These are phyloP conservation scores for Drosophila lacteicornis DNA, from an alignment of 1,140 invertebrate genomes.

Conservation along the genomic window DNA sequence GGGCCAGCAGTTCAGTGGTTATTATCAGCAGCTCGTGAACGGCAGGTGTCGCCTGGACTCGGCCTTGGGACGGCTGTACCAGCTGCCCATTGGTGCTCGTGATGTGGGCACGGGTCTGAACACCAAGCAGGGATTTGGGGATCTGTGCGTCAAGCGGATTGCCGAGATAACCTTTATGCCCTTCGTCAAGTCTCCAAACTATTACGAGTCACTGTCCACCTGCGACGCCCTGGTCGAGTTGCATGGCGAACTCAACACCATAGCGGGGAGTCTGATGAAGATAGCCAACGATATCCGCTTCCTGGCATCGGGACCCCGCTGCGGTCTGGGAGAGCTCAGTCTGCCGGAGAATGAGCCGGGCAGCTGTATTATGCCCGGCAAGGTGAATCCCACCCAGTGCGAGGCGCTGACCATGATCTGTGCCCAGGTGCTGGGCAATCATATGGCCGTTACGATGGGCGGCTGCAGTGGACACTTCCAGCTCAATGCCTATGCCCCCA, in stretches of 20 bases:
- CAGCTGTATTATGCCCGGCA: slow-evolving; percentile 99
- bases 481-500: slow-evolving; percentile 99
- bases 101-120: slow-evolving; percentile 98
- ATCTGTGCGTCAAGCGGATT: slow-evolving; percentile 94
- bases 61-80: slow-evolving; percentile 92
- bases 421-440: slow-evolving; percentile 99
- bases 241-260: slow-evolving; percentile 95
- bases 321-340: slow-evolving; percentile 96
- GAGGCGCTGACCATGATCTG: slow-evolving; percentile 99
- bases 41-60: slow-evolving; percentile 93
- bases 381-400: slow-evolving; percentile 99
- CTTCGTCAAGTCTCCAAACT: slow-evolving; percentile 96
- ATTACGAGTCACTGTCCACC: slow-evolving; percentile 97
- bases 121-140: slow-evolving; percentile 91
- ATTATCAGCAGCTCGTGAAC: slow-evolving; percentile 93
- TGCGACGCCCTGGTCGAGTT: slow-evolving; percentile 98
- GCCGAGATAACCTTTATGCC: slow-evolving; percentile 91
- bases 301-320: slow-evolving; percentile 97
- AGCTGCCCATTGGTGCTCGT: slow-evolving; percentile 97
- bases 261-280: slow-evolving; percentile 98
- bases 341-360: slow-evolving; percentile 99
- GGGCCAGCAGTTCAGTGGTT: slow-evolving; percentile 99
- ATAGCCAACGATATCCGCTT: slow-evolving; percentile 99
- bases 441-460: slow-evolving; percentile 96
- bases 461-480: slow-evolving; percentile 99